phyloP scores from a whole-genome alignment of 2,113 vertebrate genomes.

The Syngnathus scovelli region DNA sequence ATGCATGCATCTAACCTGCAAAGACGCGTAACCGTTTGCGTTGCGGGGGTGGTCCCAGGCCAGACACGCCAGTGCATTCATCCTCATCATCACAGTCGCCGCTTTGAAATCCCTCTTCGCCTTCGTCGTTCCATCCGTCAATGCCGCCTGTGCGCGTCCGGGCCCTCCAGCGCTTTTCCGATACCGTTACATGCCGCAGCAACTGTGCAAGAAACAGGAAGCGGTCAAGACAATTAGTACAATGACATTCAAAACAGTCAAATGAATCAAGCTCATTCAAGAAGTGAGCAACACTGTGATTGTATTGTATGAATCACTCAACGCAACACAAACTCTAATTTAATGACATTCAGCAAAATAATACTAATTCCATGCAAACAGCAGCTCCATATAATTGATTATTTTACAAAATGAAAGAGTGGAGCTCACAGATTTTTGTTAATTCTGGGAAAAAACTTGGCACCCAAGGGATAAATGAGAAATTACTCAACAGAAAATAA shows the following conservation, averaged over 20 bases:
- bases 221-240: constrained; percentile 5
- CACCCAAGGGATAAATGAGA: constrained; percentile 23
- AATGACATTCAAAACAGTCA: background rate
- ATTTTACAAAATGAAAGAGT: constrained; percentile 38
- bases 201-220: constrained; percentile 55
- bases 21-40: constrained; percentile 72
- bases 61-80: constrained; percentile 69
- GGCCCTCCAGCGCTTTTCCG: constrained; percentile 69
- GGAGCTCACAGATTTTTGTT: constrained; percentile 26
- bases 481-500: no score
- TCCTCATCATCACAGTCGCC: constrained; percentile 77
- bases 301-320: constrained; percentile 32
- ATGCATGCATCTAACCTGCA: constrained; percentile 57
- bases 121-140: constrained; percentile 47
- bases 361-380: background rate
- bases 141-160: constrained; percentile 41
- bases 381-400: constrained; percentile 51
- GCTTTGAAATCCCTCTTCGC: constrained; percentile 68
- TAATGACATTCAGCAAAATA: constrained; percentile 32
- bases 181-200: constrained; percentile 65
- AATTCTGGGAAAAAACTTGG: background rate
- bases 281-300: constrained; percentile 1
- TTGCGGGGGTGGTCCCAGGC: constrained; percentile 66
- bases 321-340: constrained; percentile 1
- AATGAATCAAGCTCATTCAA: background rate